Base-by-base conservation (phyloP, 1,140 invertebrate genomes). In the Magallana ariakensis region DNA sequence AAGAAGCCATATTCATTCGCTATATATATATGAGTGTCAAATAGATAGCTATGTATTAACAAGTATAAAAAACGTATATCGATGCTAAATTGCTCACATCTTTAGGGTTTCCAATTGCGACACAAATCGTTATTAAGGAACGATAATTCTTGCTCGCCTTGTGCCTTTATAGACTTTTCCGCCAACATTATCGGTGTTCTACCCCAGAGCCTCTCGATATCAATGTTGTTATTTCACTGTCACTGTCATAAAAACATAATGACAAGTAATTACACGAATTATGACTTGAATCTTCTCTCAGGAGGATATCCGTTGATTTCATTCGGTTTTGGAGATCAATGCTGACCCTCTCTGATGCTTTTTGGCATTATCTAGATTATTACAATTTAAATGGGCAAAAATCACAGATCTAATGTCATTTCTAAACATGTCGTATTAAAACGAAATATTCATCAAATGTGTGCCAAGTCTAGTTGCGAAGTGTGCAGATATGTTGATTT, bases 191-290 rank as follows among this genome's bases (percentile, higher is more conserved):
- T 75, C 66, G 13, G 66, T 75, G 66, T 75, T 75, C 66, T 75
- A 75, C 22, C 66, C 22, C 66, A 75, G 10, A 75, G 66, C 66
- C 6, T 13, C 22, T 13, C 15, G 26, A 75, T 75, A 22, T 22
- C 66, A 75, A 13, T 4, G 66, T 26, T 26, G 2, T 46, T 46
- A 11, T 62, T 75, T 22, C 33, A 26, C 66, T 75, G 11, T 26
- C 66, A 75, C 13, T 75, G 66, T 33, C 66, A 75, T 75, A 75
- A 75, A 75, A 75, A 33, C 33, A 75, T 75, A 75, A 75, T 75
- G 66, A 26, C 66, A 26, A 75, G 66, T 75, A 33, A 75, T 75
- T 75, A 75, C 15, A 75, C 22, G 66, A 75, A 26, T 33, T 75
- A 75, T 75, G 7, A 33, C 66, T 33, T 9, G 66, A 33, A 26